These are phyloP conservation scores for Strigamia transsilvanica DNA, from an alignment of 2,888 invertebrate species.

Conservation along the genomic window DNA sequence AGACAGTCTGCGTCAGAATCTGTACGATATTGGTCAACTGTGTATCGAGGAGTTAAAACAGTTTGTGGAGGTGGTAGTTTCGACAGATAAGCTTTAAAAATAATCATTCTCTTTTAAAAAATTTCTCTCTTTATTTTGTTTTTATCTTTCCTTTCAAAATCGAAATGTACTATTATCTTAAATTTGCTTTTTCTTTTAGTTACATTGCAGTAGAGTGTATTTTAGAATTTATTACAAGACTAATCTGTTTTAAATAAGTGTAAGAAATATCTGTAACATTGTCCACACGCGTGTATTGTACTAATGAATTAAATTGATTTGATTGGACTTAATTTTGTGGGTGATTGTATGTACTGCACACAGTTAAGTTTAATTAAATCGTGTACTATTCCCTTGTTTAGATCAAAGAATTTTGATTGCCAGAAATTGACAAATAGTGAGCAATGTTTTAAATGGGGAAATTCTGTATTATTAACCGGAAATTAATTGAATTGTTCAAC, in stretches of 20 bases:
- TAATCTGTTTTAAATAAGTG: conserved; percentile 5
- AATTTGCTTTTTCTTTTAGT: not conserved
- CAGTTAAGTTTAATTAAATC: too few relatives aligned
- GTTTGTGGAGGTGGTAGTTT: conserved; percentile 42
- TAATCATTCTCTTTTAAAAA: not conserved
- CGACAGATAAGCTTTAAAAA: conserved; percentile 9
- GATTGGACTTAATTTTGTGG: not conserved
- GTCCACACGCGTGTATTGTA: not conserved
- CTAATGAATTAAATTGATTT: not conserved
- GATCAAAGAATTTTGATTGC: too few relatives aligned
- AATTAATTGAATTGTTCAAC: too few relatives aligned
- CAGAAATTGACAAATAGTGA: too few relatives aligned
- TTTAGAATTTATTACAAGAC: not conserved
- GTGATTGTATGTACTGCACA: not conserved
- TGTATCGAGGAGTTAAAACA: conserved; percentile 52
- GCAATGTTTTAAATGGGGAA: too few relatives aligned
- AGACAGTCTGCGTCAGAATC: conserved; percentile 52
- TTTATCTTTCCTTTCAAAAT: not conserved
- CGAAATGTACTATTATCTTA: not conserved
- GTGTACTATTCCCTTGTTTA: too few relatives aligned
- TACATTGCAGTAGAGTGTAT: conserved; percentile 7
- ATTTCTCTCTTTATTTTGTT: not conserved
- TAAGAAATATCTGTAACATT: not conserved
- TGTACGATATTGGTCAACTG: conserved; percentile 50
- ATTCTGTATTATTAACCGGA: too few relatives aligned